Evolutionary conservation across 2,797 vertebrate genomes (phyloP).

Genomic region (Eremophila alpestris): DNA sequence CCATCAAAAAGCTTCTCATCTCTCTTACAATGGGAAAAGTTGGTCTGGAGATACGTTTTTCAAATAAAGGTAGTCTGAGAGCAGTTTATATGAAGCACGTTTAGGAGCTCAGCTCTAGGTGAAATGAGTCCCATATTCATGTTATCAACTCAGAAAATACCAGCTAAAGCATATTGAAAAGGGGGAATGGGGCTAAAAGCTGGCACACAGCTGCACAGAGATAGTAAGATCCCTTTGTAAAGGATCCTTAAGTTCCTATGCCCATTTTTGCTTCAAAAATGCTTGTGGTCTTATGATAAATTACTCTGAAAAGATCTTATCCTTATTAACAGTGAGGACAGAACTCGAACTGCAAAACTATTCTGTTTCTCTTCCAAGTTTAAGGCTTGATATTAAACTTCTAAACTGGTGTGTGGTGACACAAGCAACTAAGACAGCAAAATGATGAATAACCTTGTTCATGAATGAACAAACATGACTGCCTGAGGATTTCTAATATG

Average conservation of each 20-base stretch:
- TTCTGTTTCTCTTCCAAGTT: not conserved
- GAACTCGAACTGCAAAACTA: not conserved
- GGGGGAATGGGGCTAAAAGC: accelerated
- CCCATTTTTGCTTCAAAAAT: not conserved
- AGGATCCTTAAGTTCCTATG: not conserved
- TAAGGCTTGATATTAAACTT: not conserved
- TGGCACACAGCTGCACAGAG: not conserved
- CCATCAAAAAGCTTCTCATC: not conserved
- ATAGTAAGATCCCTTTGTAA: not conserved
- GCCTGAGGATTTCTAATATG: not conserved
- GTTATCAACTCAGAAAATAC: not conserved
- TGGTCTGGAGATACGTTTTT: not conserved
- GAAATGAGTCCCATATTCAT: not conserved
- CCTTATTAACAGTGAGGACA: not conserved
- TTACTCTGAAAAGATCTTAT: not conserved
- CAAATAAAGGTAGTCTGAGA: not conserved
- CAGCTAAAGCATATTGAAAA: not conserved
- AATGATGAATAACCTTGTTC: not conserved
- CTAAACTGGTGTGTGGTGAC: not conserved
- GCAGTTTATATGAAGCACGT: not conserved
- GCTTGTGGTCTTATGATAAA: not conserved
- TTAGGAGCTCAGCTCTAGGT: not conserved
- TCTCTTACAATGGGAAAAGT: not conserved
- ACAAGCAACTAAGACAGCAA: not conserved
- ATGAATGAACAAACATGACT: not conserved